These are phyloP conservation scores for Salpingus planirostris DNA, from an alignment of 2,888 invertebrate species.

Conservation along the genomic window DNA sequence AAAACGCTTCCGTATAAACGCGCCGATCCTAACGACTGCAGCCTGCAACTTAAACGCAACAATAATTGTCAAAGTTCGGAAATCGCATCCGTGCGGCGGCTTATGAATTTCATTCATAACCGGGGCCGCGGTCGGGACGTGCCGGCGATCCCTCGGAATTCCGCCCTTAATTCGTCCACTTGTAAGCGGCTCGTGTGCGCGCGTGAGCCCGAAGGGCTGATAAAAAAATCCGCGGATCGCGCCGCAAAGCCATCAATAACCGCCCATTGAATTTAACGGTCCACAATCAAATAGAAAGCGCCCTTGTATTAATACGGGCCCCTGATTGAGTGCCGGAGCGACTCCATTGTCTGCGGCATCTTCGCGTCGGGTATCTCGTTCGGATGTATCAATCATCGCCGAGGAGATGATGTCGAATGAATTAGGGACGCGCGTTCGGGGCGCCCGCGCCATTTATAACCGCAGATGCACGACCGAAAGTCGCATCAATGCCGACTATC, in stretches of 20 bases:
- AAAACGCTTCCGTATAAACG: too few relatives aligned
- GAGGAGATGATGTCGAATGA: constrained; percentile 8
- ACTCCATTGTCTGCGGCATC: constrained; percentile 5
- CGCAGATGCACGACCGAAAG: constrained; percentile 7
- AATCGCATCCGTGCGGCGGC: too few relatives aligned
- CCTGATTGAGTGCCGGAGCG: constrained; percentile 4
- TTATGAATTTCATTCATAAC: too few relatives aligned
- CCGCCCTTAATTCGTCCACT: too few relatives aligned
- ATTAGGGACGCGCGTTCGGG: constrained; percentile 8
- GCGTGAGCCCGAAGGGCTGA: too few relatives aligned
- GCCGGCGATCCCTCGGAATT: too few relatives aligned
- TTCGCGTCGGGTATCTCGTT: constrained; percentile 4
- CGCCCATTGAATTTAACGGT: background rate
- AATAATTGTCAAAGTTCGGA: too few relatives aligned
- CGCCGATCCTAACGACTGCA: too few relatives aligned
- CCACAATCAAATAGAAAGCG: constrained; percentile 3
- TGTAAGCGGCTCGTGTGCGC: too few relatives aligned
- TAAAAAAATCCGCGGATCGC: too few relatives aligned
- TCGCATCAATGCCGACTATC: constrained; percentile 8
- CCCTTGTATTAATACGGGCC: constrained; percentile 1
- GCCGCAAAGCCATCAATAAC: constrained; percentile 1
- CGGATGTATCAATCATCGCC: constrained; percentile 9
- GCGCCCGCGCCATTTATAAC: constrained; percentile 9
- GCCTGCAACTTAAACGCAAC: too few relatives aligned
- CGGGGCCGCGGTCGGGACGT: too few relatives aligned